A percentile compares a stretch with the other conserved stretches of the same genome.
These are phyloP conservation scores for Lycopodina hypogea DNA, from an alignment of 37 sponge, comb jelly and placozoan genomes.

Conservation along the genomic window DNA sequence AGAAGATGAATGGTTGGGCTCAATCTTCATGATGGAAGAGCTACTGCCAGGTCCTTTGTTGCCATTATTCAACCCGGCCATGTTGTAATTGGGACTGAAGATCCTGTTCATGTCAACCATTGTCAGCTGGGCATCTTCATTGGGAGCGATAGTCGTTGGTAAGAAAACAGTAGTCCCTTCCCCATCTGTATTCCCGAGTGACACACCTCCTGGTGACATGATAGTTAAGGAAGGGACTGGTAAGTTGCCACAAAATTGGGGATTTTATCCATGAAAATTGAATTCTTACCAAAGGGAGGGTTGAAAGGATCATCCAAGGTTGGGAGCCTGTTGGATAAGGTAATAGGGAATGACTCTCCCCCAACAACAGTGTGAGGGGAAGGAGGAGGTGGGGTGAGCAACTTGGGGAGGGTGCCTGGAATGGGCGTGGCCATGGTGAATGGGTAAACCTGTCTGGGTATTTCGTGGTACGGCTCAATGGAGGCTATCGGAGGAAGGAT, in stretches of 20 bases:
- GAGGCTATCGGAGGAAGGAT: conserved; percentile 49
- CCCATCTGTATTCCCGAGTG: conserved; percentile 35
- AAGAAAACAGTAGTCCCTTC: conserved; percentile 51
- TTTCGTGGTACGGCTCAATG: conserved; percentile 29
- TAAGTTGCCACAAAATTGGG: conserved; percentile 18
- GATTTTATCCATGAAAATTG: conserved; percentile 50
- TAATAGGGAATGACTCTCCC: conserved; percentile 43
- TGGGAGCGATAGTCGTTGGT: conserved; percentile 60
- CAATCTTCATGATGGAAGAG: conserved; percentile 51
- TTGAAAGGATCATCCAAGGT: conserved; percentile 39
- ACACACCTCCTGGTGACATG: conserved; percentile 45
- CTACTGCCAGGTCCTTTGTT: conserved; percentile 6
- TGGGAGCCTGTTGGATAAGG: conserved; percentile 48
- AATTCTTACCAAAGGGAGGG: conserved; percentile 46
- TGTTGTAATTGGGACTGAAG: conserved; percentile 3
- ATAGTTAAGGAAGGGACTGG: conserved; percentile 57
- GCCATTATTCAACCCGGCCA: conserved; percentile 9
- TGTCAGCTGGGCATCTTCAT: conserved; percentile 60
- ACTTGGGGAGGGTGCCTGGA: conserved; percentile 63
- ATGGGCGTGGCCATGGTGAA: conserved; percentile 60
- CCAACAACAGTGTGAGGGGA: conserved; percentile 77
- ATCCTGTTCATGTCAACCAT: conserved; percentile 27
- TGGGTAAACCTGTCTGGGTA: conserved; percentile 55
- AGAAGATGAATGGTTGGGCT: conserved; percentile 18
- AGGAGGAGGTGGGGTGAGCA: conserved; percentile 87